Base-by-base conservation (phyloP, 1,140 invertebrate genomes). In the Helicoverpa zea region DNA sequence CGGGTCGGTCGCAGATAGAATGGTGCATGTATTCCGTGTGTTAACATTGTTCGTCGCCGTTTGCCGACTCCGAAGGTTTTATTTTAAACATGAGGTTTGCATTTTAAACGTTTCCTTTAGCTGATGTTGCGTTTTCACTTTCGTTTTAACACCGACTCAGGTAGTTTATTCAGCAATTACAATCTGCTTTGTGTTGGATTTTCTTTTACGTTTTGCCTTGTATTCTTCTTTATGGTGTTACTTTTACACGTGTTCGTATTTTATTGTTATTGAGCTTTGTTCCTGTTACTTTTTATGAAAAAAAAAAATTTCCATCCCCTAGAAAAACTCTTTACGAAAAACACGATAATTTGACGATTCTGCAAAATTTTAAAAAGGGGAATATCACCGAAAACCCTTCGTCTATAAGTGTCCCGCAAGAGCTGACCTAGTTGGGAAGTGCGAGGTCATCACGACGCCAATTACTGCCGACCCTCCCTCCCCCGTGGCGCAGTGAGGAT, bases 21-120 rank as follows among this genome's bases (percentile, higher is more conserved):
- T 70, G 18, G 63, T 58, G 77, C 75, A 78, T 70, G 52, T 59
- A 70, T 68, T 77, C 58, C 29, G 52, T 70, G 49, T 79, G 54
- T 59, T 59, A 58, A 58, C 54, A 54, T 77, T 70, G 77, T 66
- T 43, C 61, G 58, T 9, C 23, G 52, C 16, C 47, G 76, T 79
- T 70, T 56, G 64, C 35, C 54, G 72, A 47, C 76, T 68, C n/a
- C 18, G 5, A 51, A 47, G 29, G 51, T 79, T 79, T 79, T 79
- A 70, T 70, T 79, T 70, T 58, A 58, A 70, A 66, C 51, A 56
- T 58, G 72, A 51, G 61, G 63, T 66, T 64, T 78, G 76, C 76
- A 78, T 78, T 78, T 68, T 54, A 78, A 78, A 68, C 51, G 63
- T 16, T 54, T 49, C 63, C 30, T 78, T 78, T 68, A 74, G 35